Evolutionary conservation across 2,888 invertebrate species (phyloP).

Genomic region (Dioctria linearis): DNA sequence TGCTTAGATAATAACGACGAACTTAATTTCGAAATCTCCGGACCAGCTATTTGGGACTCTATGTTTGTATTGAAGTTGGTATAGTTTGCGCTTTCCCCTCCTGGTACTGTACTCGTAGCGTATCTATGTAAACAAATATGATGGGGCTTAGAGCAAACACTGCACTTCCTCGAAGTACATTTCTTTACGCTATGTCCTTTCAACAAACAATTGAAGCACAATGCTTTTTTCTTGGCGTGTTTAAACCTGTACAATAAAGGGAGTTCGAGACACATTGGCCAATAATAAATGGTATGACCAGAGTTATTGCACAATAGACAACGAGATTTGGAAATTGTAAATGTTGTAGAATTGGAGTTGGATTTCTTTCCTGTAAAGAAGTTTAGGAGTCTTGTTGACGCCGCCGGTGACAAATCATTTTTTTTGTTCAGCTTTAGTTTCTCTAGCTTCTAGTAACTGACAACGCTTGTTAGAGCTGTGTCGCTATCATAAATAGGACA

Average conservation of each 20-base stretch:
- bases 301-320: too few species aligned
- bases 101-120: neutral
- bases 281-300: too few species aligned
- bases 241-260: too few species aligned
- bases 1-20: neutral
- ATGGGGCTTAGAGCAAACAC: too few species aligned
- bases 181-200: neutral
- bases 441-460: neutral
- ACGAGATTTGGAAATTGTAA: too few species aligned
- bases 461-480: neutral
- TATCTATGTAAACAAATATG: too few species aligned
- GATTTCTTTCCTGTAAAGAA: neutral
- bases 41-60: neutral
- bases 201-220: neutral
- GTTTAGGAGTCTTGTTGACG: too few species aligned
- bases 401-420: neutral
- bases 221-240: too few species aligned
- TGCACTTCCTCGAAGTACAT: too few species aligned
- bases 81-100: neutral
- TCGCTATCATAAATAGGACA: too few species aligned
- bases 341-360: too few species aligned
- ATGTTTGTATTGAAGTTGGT: neutral
- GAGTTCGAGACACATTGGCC: too few species aligned
- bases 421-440: neutral
- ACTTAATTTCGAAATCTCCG: neutral